These are phyloP conservation scores for Puma concolor DNA, from an alignment of 2,113 vertebrate species.

Conservation along the genomic window DNA sequence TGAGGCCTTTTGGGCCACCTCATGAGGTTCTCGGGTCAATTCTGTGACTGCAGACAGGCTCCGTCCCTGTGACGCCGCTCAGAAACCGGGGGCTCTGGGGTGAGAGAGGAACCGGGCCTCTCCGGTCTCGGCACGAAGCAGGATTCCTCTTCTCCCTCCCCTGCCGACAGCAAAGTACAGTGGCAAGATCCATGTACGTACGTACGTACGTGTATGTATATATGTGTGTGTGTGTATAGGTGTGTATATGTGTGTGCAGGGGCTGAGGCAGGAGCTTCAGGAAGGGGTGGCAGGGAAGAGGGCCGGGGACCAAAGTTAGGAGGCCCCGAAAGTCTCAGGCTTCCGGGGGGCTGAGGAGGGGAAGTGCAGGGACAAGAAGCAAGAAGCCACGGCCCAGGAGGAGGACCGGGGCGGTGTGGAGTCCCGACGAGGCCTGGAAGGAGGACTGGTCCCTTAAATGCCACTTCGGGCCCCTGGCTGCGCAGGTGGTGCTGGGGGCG, in stretches of 20 bases:
- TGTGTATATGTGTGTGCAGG: too few relatives aligned
- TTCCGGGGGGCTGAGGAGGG: background rate
- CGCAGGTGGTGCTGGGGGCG: background rate
- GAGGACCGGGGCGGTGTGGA: background rate
- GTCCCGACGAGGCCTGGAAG: background rate
- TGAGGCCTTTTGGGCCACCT: background rate
- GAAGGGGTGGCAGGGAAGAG: background rate
- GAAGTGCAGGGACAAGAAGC: background rate
- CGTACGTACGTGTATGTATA: too few relatives aligned
- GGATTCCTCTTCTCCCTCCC: background rate
- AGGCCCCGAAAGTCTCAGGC: background rate
- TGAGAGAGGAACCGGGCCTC: background rate
- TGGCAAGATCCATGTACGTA: rapidly evolving
- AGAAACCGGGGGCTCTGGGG: background rate
- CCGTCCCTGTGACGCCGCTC: background rate
- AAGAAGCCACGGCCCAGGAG: background rate
- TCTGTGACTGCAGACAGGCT: background rate
- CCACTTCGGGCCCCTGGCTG: background rate
- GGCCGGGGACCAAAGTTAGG: background rate
- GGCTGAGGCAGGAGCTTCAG: background rate
- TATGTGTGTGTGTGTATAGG: too few relatives aligned
- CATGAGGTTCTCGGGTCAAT: background rate
- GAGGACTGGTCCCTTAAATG: background rate
- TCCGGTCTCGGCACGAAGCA: background rate
- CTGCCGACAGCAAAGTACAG: background rate